phyloP scores from a whole-genome alignment of 2,113 vertebrate species.

The Harpagus bidentatus region DNA sequence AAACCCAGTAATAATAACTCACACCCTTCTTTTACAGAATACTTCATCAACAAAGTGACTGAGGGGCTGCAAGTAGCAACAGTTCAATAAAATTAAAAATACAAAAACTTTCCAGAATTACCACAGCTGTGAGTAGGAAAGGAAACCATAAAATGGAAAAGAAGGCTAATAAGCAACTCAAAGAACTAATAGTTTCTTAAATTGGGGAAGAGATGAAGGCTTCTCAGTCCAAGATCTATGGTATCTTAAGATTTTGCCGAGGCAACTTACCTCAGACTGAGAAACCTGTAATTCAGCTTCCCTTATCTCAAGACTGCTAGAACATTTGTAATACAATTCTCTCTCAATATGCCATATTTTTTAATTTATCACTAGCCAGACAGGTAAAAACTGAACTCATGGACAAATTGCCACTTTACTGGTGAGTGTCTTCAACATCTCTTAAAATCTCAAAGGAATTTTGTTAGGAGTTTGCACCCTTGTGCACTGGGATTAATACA shows the following conservation, averaged over 20 bases:
- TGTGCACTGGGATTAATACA: background rate
- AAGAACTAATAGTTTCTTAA: background rate
- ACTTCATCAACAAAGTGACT: background rate
- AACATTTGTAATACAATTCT: background rate
- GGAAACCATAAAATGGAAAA: background rate
- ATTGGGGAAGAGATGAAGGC: background rate
- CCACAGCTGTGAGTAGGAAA: background rate
- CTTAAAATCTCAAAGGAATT: background rate
- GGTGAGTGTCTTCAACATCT: background rate
- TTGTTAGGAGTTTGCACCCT: background rate
- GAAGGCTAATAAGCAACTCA: background rate
- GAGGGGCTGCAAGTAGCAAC: background rate
- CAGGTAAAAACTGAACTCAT: background rate
- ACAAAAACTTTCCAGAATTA: background rate
- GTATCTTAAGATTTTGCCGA: background rate
- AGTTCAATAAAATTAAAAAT: background rate
- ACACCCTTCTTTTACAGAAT: background rate
- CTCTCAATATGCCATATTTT: background rate
- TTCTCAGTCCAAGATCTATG: background rate
- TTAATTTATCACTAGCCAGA: background rate
- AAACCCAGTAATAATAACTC: background rate
- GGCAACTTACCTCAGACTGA: background rate
- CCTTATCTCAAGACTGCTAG: background rate
- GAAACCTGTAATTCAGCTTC: background rate
- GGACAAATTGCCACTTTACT: background rate